Base-by-base conservation (phyloP, 1,140 invertebrate genomes). In the Drosophila guanche region DNA sequence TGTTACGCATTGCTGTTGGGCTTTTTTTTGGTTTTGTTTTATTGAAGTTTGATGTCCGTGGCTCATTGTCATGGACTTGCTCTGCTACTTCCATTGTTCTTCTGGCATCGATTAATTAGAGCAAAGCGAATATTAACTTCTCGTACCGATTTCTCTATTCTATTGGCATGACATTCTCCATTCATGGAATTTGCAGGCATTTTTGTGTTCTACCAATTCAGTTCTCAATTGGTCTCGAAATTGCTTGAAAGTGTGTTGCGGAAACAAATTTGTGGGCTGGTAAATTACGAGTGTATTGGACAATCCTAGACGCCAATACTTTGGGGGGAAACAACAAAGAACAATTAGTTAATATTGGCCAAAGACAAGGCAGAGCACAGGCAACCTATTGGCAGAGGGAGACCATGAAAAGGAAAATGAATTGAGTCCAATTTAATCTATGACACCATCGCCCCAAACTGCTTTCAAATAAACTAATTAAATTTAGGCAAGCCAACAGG, bases 391-490 rank as follows among this genome's bases (percentile, higher is more conserved):
- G 4, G 33, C 33, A 4, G 33, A 33, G 45, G 45, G 69, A 50
- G 27, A 50, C 40, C 5, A 45, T 3, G 14, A 16, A 43, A 37
- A 45, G 47, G 68, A 73, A 80, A 79, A 79, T 81, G 80, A 79
- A 79, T 84, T 78, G 76, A 65, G 70, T 79, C 59, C 76, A 79
- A 84, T 85, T 85, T 85, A 85, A 84, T 85, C 80, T 84, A 85
- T 84, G 79, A 83, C 79, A 84, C 80, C 80, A 84, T 85, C 80
- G 80, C 80, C 77, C 80, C 65, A 70, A 84, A 84, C 80, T 84
- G 81, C 81, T 85, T 85, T 85, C 80, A 85, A 85, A 85, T 86
- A 85, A 85, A 86, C 80, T 85, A 85, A 85, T 85, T 85, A 85
- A 85, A 85, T 85, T 85, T 84, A 85, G 73, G 76, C 69, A 85